Percentiles rank a stretch among this genome's conserved stretches.
These are phyloP conservation scores for Eilema caniola DNA, from an alignment of 2,888 invertebrate genomes.

Conservation along the genomic window DNA sequence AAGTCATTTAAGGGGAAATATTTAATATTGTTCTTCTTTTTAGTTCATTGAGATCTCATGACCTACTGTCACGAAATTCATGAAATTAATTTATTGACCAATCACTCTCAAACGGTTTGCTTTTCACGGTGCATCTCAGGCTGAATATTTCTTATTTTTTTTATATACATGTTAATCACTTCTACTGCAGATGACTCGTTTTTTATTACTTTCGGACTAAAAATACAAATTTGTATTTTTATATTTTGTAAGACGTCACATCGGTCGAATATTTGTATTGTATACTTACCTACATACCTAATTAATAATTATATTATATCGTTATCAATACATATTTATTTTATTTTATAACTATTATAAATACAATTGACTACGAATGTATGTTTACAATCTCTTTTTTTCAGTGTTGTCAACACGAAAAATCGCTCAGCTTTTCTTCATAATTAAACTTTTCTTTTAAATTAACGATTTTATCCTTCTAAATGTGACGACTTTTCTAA, in stretches of 20 bases:
- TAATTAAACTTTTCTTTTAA: neutral
- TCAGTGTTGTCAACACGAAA: neutral
- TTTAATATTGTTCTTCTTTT: too few species aligned
- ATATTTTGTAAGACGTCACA: neutral
- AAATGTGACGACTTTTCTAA: neutral
- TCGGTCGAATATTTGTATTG: slow-evolving; percentile 5
- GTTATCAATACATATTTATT: neutral
- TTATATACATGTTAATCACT: too few species aligned
- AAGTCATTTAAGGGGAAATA: neutral
- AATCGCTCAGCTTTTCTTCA: neutral
- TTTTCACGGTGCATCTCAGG: slow-evolving; percentile 23
- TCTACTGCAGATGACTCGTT: neutral
- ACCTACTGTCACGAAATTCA: too few species aligned
- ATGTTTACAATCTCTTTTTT: neutral
- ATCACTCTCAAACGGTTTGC: slow-evolving; percentile 28
- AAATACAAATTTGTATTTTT: slow-evolving; percentile 11
- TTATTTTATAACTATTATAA: neutral
- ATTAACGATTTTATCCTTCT: neutral
- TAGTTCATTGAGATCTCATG: too few species aligned
- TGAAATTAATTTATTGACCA: neutral
- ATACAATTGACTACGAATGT: neutral
- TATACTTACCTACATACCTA: neutral
- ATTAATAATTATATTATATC: neutral
- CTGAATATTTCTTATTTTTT: slow-evolving; percentile 41
- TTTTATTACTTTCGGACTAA: neutral